Evolutionary conservation across 1,140 invertebrate genomes (phyloP), one percentile per base, ranked within the genome.

Genomic region (Aphelinus atriplicis): DNA sequence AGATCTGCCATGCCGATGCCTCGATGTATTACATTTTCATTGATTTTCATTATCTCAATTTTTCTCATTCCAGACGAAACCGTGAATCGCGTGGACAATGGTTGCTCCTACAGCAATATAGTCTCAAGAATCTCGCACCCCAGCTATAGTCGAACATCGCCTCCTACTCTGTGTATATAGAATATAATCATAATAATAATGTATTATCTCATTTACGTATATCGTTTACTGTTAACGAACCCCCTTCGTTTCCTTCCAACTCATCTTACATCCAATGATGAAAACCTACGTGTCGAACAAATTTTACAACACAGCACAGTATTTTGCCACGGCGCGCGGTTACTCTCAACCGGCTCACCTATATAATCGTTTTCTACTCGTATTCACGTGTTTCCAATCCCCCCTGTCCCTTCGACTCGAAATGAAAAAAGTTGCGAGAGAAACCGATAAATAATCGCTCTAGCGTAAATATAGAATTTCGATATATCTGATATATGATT

Each of bases 241-340:
- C 26, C 26, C 26, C 26, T 26, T 26, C 26, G 26, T 55, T 66
- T 45, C 10, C 45, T 9, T 45, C 3, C 46, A 1, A 63, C 7
- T 61, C 43, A 45, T 42, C 48, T 53, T 63, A 62, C 60, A 26
- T 55, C 47, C 60, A 75, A 76, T 77, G 77, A 62, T 78, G 71
- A 71, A 76, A 76, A 76, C 56, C 74, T 76, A 85, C 84, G 84
- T 82, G 83, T 85, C 80, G 78, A 87, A 86, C 83, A 87, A 87
- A 85, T 82, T 86, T 87, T 87, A 86, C 83, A 88, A 87, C 87
- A 88, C 87, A 87, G 86, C 87, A 86, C 87, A 87, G 79, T 84
- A 84, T 82, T 53, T 53, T 86, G 82, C 78, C 85, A 83, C 84
- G 82, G 83, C 83, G 78, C 75, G 78, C 78, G 69, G 46, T 76